Evolutionary conservation across 2,888 invertebrate genomes (phyloP).

Genomic region (Archips crataeganus): DNA sequence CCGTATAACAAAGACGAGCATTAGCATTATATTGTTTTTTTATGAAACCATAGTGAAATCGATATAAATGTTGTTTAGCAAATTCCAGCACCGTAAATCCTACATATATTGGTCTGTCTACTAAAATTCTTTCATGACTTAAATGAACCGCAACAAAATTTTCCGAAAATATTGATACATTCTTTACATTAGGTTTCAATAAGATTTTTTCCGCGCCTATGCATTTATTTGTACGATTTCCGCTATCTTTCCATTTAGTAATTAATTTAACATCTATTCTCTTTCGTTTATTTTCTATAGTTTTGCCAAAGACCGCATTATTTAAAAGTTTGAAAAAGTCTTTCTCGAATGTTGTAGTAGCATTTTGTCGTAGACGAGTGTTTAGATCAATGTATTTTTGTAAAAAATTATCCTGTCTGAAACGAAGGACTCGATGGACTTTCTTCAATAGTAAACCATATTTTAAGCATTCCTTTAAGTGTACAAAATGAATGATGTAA

Average conservation of each 20-base stretch:
- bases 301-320: conserved; percentile 37
- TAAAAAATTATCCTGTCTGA: not conserved
- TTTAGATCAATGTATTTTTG: conserved; percentile 16
- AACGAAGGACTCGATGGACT: not conserved
- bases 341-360: conserved; percentile 13
- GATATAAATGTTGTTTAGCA: conserved; percentile 31
- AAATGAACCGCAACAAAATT: conserved; percentile 25
- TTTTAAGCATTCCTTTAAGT: conserved; percentile 26
- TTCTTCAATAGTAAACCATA: not conserved
- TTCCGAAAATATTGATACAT: conserved; percentile 35
- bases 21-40: conserved; percentile 24
- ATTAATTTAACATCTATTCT: conserved; percentile 31
- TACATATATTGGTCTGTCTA: conserved; percentile 13
- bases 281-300: conserved; percentile 34
- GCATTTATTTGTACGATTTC: conserved; percentile 34
- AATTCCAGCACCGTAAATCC: conserved; percentile 35
- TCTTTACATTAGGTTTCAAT: conserved; percentile 38
- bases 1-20: conserved; percentile 36
- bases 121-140: not conserved
- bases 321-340: conserved; percentile 26
- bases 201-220: conserved; percentile 29
- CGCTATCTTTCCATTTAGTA: conserved; percentile 27
- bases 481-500: conserved; percentile 26
- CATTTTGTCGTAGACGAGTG: not conserved
- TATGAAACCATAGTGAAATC: conserved; percentile 36